A percentile compares a stretch with the other conserved stretches of the same genome.
These are phyloP conservation scores for Ochropacha duplaris DNA, from an alignment of 2,888 invertebrate genomes.

Conservation along the genomic window DNA sequence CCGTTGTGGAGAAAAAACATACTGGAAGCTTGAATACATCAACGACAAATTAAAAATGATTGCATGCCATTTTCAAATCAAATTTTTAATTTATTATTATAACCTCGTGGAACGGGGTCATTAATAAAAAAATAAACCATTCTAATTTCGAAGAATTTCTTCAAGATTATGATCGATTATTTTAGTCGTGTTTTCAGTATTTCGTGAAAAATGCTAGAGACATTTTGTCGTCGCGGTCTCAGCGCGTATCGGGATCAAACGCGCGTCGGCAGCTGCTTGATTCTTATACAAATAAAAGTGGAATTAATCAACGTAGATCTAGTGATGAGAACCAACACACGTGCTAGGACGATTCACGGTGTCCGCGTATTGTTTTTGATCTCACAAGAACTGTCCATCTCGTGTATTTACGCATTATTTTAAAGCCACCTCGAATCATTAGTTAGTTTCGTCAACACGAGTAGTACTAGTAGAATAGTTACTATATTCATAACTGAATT, in stretches of 20 bases:
- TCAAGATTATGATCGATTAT: conserved; percentile 77
- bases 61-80: not conserved
- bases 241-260: conserved; percentile 77
- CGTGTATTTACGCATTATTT: not conserved
- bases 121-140: conserved; percentile 52
- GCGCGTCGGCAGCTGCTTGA: conserved; percentile 66
- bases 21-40: not conserved
- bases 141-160: conserved; percentile 60
- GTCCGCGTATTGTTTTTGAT: not conserved
- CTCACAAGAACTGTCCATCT: not conserved
- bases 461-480: too few species aligned
- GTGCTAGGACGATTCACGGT: not conserved
- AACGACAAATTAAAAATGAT: conserved; percentile 2
- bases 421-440: not conserved
- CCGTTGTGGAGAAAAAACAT: conserved; percentile 3
- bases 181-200: conserved; percentile 69
- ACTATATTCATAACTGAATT: not conserved
- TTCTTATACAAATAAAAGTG: conserved; percentile 79
- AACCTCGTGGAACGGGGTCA: conserved; percentile 25
- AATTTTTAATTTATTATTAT: not conserved
- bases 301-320: conserved; percentile 72
- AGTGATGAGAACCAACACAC: conserved; percentile 52
- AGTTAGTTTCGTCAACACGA: not conserved
- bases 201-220: conserved; percentile 68
- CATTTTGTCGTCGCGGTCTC: conserved; percentile 67